Base-by-base conservation (phyloP, 1,140 invertebrate species). In the Archegozetes longisetosus region DNA sequence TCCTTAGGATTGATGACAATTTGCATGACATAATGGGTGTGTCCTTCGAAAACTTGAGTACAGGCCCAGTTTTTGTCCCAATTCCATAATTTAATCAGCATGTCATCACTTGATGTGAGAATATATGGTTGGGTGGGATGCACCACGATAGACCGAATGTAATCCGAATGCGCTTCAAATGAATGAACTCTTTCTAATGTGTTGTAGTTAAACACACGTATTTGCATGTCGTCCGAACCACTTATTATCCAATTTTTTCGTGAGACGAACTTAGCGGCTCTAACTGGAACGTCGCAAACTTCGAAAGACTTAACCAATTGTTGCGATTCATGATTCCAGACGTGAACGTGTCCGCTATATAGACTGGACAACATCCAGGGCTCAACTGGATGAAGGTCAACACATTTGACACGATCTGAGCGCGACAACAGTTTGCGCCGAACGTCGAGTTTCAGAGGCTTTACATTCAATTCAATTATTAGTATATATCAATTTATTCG, bases 1-100 rank as follows among this genome's bases (percentile, higher is more conserved):
- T 99, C 96, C 72, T 99, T 99, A 0, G 96, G 96, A 76, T 99
- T 99, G 64, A 99, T 89, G 0, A 95, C 93, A 67, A 98, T 88
- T 73, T 99, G 93, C 96, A 99, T 99, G 0, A 99, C 93, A 71
- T 98, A 99, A 71, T 99, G 96, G 0, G 90, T 92, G 73, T 99
- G 96, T 0, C 95, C 91, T 69, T 96, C 92, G 70, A 95, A 96
- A 1, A 95, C 86, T 73, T 98, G 93, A 67, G 96, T 94, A 67
- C 92, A 92, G 0, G 84, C 77, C 91, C 94, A 99, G 66, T 86
- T 81, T 69, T 97, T 95, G 26, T 99, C 95, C 95, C 95, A 99
- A 73, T 99, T 98, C 96, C 96, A 99, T 26, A 99, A 72, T 74
- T 99, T 99, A 53, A 99, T 98, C 25, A 90, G 75, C 86, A 98